phyloP scores from a whole-genome alignment of 2,888 invertebrate genomes.

The Rhodophaea formosa region DNA sequence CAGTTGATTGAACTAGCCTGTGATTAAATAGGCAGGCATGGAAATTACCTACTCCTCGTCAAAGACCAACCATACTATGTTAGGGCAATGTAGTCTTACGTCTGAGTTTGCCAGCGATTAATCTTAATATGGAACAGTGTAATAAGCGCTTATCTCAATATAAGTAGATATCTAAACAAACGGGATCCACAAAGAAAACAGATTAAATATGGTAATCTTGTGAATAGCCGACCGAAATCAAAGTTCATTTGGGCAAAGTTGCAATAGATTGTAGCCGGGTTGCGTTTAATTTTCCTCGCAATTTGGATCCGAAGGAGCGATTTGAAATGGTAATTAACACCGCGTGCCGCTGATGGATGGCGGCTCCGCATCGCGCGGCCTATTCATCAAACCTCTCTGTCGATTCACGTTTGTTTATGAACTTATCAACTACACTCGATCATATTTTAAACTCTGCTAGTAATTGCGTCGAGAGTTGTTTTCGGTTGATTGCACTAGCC shows the following conservation, averaged over 20 bases:
- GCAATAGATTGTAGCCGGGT: conserved; percentile 33
- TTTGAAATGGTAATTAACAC: conserved; percentile 72
- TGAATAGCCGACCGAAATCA: conserved; percentile 12
- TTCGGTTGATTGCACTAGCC: too few species aligned
- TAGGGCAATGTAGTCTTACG: neutral
- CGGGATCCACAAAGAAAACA: conserved; percentile 3
- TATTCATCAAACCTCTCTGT: conserved; percentile 49
- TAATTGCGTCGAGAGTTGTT: too few species aligned
- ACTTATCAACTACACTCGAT: conserved; percentile 29
- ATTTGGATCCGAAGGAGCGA: conserved; percentile 54
- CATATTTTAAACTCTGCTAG: too few species aligned
- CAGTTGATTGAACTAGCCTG: too few species aligned
- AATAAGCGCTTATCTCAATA: neutral
- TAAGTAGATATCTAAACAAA: neutral
- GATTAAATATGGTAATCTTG: conserved; percentile 17
- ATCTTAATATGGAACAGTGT: neutral
- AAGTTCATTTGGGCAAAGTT: conserved; percentile 17
- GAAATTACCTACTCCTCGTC: too few species aligned
- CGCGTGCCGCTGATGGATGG: conserved; percentile 57
- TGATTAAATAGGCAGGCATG: too few species aligned
- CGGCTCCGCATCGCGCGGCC: conserved; percentile 32
- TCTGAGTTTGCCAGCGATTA: neutral
- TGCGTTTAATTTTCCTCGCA: conserved; percentile 46
- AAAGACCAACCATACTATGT: too few species aligned
- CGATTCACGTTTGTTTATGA: conserved; percentile 40